Percentiles rank a stretch among this genome's conserved stretches.
Conservation (phyloP, 1,140 invertebrate genomes). For the Penaeus indicus region DNA sequence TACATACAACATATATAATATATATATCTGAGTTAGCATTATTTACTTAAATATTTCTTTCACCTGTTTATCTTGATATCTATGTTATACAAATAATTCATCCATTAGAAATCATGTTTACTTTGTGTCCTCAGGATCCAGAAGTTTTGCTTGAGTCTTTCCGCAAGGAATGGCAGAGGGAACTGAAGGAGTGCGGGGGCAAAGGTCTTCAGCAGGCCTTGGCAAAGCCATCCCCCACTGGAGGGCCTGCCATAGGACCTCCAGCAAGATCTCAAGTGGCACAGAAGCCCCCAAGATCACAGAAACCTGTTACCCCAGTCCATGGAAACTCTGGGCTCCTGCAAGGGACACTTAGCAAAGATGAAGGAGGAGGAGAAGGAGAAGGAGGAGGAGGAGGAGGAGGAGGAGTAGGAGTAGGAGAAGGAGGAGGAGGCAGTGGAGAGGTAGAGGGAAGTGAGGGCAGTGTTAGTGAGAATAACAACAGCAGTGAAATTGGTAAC, state of each 20-base stretch:
- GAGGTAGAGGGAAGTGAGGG: not conserved
- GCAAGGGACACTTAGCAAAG: not conserved
- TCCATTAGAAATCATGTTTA: not conserved
- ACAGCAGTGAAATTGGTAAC: not conserved
- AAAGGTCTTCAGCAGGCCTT: slow-evolving; percentile 20
- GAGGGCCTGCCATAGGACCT: not conserved
- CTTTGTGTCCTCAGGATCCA: slow-evolving; percentile 31
- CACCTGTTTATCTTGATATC: too few relatives aligned
- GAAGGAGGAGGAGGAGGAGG: not conserved
- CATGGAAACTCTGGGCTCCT: slow-evolving; percentile 23
- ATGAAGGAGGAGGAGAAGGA: too few relatives aligned
- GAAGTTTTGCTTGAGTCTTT: slow-evolving; percentile 46
- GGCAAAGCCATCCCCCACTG: slow-evolving; percentile 21
- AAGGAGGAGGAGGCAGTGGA: too few relatives aligned
- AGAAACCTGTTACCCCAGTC: not conserved
- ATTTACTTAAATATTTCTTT: too few relatives aligned
- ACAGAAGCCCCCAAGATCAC: not conserved
- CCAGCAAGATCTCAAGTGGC: not conserved
- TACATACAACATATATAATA: too few relatives aligned
- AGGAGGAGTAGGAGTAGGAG: too few relatives aligned
- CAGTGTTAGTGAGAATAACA: slow-evolving; percentile 19
- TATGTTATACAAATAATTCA: not conserved
- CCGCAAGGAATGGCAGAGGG: slow-evolving; percentile 53
- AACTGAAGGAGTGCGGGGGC: slow-evolving; percentile 21
- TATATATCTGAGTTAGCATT: too few relatives aligned